Conservation (phyloP, 2,888 invertebrate genomes). For the Dione juno region DNA sequence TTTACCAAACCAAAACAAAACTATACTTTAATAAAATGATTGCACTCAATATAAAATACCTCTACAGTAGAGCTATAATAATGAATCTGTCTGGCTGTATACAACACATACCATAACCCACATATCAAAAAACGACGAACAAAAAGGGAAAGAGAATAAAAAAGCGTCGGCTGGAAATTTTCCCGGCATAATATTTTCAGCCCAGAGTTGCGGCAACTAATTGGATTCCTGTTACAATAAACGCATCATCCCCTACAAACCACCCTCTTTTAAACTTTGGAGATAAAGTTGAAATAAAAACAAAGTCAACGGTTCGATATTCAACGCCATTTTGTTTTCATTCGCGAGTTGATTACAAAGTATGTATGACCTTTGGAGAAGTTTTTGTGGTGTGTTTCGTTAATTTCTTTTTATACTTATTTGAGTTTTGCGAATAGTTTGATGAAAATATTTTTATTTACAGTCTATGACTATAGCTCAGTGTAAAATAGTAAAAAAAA, state of each 20-base stretch:
- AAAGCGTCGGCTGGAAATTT: conserved; percentile 51
- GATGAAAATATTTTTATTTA: background rate
- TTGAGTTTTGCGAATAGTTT: conserved; percentile 4
- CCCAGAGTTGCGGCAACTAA: conserved; percentile 56
- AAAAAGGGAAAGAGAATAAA: conserved; percentile 27
- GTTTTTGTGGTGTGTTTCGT: conserved; percentile 10
- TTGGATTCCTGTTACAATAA: conserved; percentile 71
- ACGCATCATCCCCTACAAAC: conserved; percentile 56
- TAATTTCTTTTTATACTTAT: conserved; percentile 7
- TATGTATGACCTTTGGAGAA: background rate
- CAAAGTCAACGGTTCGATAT: conserved; percentile 46
- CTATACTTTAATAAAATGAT: background rate
- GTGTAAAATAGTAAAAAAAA: too few species aligned
- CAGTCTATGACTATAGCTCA: too few species aligned
- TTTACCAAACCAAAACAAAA: background rate
- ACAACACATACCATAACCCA: conserved; percentile 21
- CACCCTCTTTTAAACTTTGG: conserved; percentile 53
- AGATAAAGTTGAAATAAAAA: conserved; percentile 53
- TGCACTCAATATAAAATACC: background rate
- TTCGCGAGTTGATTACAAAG: conserved; percentile 17
- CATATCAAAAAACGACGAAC: conserved; percentile 24
- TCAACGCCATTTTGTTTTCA: conserved; percentile 36
- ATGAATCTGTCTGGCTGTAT: conserved; percentile 20
- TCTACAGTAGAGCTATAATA: background rate
- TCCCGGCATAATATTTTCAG: conserved; percentile 56